Evolutionary conservation across 2,113 vertebrate species (phyloP).

Genomic region (Theristicus caerulescens): DNA sequence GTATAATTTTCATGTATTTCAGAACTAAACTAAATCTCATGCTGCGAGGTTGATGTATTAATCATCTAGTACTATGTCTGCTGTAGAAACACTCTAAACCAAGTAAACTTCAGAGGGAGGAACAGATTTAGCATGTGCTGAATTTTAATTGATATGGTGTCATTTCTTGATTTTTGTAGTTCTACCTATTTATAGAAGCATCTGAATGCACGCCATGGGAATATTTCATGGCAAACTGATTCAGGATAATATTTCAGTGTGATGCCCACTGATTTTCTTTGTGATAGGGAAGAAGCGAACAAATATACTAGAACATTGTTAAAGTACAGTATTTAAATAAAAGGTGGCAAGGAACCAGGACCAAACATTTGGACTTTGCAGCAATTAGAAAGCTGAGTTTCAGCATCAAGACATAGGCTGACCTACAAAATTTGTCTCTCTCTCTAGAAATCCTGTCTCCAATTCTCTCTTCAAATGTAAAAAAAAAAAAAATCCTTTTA

Average conservation of each 20-base stretch:
- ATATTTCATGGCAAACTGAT: neutral
- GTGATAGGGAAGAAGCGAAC: neutral
- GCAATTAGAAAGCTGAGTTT: neutral
- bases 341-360: neutral
- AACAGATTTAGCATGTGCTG: neutral
- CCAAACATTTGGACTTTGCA: neutral
- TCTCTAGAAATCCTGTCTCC: neutral
- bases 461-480: neutral
- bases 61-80: constrained; percentile 8
- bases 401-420: neutral
- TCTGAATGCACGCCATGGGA: neutral
- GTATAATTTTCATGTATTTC: constrained; percentile 31
- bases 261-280: neutral
- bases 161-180: neutral
- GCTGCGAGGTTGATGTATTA: neutral
- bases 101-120: neutral
- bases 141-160: constrained; percentile 8
- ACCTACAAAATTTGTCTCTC: neutral
- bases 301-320: neutral
- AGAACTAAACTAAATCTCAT: neutral
- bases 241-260: neutral
- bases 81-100: neutral
- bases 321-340: neutral
- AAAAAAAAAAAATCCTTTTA: neutral
- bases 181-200: constrained; percentile 7